phyloP scores from a whole-genome alignment of 2,113 vertebrate genomes.

The Lagopus muta region DNA sequence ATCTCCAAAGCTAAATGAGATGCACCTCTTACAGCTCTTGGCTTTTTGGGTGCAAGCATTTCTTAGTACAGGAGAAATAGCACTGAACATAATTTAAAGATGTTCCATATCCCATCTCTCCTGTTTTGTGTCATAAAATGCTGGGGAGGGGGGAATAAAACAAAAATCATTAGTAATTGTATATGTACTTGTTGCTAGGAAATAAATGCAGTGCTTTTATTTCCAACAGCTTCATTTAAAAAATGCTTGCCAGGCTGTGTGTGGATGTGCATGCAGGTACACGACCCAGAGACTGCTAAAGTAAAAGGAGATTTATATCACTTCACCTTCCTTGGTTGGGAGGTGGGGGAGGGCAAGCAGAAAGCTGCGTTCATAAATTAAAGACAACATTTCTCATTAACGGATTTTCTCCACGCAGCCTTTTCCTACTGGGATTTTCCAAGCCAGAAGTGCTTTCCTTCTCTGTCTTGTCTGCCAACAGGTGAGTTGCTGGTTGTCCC shows the following conservation, averaged over 20 bases:
- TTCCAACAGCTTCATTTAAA: not conserved
- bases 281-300: not conserved
- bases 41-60: not conserved
- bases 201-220: not conserved
- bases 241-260: no score
- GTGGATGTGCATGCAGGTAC: rapidly evolving
- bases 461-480: rapidly evolving
- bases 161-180: no score
- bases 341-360: rapidly evolving
- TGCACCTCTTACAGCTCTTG: rapidly evolving
- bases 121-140: not conserved
- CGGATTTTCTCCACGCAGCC: not conserved
- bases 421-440: not conserved
- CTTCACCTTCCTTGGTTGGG: not conserved
- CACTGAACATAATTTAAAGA: not conserved
- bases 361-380: not conserved
- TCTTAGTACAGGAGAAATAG: not conserved
- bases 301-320: not conserved
- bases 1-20: not conserved
- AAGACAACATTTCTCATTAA: not conserved
- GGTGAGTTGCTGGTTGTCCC: not conserved
- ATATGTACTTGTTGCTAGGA: not conserved
- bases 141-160: not conserved
- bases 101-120: not conserved
- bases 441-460: not conserved